Conservation (phyloP, 2,888 invertebrate species). For the Drosophila anomalipes region DNA sequence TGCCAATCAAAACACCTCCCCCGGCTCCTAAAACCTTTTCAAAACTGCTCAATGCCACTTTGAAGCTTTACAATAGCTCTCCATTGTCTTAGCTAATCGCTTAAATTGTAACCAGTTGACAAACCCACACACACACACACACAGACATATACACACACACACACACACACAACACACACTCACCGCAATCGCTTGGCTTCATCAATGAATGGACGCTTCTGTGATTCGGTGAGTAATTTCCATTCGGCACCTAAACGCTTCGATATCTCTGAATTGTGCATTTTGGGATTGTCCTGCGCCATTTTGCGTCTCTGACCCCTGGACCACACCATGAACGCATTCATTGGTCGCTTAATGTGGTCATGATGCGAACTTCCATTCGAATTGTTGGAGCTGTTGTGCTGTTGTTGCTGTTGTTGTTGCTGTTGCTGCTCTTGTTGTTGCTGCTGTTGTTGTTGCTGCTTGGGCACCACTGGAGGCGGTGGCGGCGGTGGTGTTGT, state of each 20-base stretch:
- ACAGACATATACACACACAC: conserved; percentile 19
- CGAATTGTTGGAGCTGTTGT: conserved; percentile 23
- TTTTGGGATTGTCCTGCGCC: conserved; percentile 97
- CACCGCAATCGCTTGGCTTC: conserved; percentile 95
- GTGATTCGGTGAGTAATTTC: conserved; percentile 94
- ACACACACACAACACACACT: conserved; percentile 71
- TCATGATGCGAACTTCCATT: conserved; percentile 85
- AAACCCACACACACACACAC: conserved; percentile 39
- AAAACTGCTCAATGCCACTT: conserved; percentile 49
- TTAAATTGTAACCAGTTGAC: conserved; percentile 71
- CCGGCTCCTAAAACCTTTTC: conserved; percentile 1
- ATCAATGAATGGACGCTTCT: conserved; percentile 97
- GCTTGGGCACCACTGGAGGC: conserved; percentile 42
- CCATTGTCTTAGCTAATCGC: conserved; percentile 80
- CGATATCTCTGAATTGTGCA: conserved; percentile 96
- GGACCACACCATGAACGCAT: conserved; percentile 99
- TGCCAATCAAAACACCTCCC: conserved; percentile 37
- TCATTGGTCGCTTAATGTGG: conserved; percentile 98
- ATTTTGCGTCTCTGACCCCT: conserved; percentile 96
- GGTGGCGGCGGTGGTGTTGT: conserved; percentile 52
- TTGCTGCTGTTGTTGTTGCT: conserved; percentile 19
- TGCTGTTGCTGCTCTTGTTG: conserved; percentile 41
- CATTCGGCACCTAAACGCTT: conserved; percentile 96
- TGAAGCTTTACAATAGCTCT: conserved; percentile 64
- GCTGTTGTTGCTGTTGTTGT: conserved; percentile 24